Conservation (phyloP, 2,888 invertebrate genomes). For the Conops quadrifasciatus region DNA sequence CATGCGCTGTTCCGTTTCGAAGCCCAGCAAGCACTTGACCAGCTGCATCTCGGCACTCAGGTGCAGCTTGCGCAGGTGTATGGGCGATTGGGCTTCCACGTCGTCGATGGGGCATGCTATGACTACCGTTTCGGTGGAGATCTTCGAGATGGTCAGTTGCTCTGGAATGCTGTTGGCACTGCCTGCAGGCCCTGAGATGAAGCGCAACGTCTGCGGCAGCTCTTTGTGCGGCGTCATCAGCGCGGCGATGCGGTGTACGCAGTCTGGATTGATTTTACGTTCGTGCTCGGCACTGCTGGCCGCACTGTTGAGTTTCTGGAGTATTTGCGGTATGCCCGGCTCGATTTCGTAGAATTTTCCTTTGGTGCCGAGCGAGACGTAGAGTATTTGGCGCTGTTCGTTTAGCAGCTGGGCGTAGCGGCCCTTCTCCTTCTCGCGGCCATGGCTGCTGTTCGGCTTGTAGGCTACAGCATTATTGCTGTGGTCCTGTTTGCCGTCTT, state of each 20-base stretch:
- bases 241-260: conserved; percentile 62
- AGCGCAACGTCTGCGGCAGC: conserved; percentile 60
- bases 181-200: conserved; percentile 60
- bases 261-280: conserved; percentile 62
- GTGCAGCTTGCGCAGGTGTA: conserved; percentile 67
- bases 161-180: conserved; percentile 60
- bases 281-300: conserved; percentile 49
- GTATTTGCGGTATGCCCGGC: conserved; percentile 68
- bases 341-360: conserved; percentile 77
- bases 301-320: conserved; percentile 54
- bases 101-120: conserved; percentile 68
- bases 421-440: conserved; percentile 65
- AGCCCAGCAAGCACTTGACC: conserved; percentile 61
- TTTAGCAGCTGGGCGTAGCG: conserved; percentile 79
- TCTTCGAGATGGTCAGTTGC: conserved; percentile 58
- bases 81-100: conserved; percentile 64
- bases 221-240: conserved; percentile 56
- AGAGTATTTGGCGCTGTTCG: conserved; percentile 77
- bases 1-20: conserved; percentile 64
- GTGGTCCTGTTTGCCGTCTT: conserved; percentile 70
- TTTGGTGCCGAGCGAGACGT: conserved; percentile 78
- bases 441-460: conserved; percentile 49
- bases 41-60: conserved; percentile 64
- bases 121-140: conserved; percentile 63
- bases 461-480: conserved; percentile 36